These are phyloP conservation scores for Parauchenoglanis punctatus DNA, from an alignment of 2,797 vertebrate genomes.

Conservation along the genomic window DNA sequence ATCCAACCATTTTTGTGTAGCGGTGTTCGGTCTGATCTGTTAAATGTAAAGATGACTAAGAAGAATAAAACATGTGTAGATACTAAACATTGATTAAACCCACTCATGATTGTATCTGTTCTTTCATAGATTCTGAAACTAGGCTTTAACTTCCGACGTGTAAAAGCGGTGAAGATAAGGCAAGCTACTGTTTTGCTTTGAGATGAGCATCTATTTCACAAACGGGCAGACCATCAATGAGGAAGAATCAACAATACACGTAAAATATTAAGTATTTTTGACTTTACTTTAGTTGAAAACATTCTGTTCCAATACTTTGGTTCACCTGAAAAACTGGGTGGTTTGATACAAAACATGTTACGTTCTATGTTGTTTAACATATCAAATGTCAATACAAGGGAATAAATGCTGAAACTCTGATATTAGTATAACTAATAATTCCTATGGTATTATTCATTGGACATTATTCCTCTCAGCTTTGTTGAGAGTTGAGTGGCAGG, in stretches of 20 bases:
- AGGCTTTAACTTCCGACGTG: neutral
- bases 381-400: no score
- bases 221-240: neutral
- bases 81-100: neutral
- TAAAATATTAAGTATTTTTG: no score
- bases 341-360: no score
- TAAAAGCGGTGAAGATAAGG: constrained; percentile 8
- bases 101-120: constrained; percentile 14
- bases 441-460: neutral
- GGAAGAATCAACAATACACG: neutral
- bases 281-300: no score
- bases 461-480: neutral
- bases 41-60: neutral
- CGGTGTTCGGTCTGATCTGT: neutral
- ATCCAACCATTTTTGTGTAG: neutral
- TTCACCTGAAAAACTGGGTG: no score
- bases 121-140: constrained; percentile 27
- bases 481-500: neutral
- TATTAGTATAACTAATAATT: neutral
- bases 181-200: neutral
- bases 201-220: neutral
- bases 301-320: no score
- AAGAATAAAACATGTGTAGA: neutral
- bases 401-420: no score
- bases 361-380: no score